These are phyloP conservation scores for Chrysomallon squamiferum DNA, from an alignment of 1,140 invertebrate genomes.

Conservation along the genomic window DNA sequence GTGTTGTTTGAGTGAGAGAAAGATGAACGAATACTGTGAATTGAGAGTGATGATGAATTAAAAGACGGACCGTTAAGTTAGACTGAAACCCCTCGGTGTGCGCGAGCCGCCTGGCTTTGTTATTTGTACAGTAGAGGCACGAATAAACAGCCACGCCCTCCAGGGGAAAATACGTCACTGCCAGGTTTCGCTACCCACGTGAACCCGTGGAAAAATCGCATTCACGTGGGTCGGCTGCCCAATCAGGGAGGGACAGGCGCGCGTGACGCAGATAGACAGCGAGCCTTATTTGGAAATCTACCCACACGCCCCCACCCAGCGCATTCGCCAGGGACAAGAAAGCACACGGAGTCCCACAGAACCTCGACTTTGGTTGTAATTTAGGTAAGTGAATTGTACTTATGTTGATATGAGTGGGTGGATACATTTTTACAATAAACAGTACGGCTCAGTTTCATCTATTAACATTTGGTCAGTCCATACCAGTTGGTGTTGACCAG, in stretches of 20 bases:
- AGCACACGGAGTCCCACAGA: not conserved
- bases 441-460: too few species aligned
- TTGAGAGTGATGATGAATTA: not conserved
- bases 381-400: too few species aligned
- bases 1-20: not conserved
- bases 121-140: conserved; percentile 17
- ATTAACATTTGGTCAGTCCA: too few species aligned
- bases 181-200: conserved; percentile 35
- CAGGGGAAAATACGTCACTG: conserved; percentile 38
- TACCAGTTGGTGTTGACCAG: too few species aligned
- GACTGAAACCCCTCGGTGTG: not conserved
- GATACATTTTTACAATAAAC: too few species aligned
- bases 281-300: conserved; percentile 43
- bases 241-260: conserved; percentile 40
- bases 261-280: conserved; percentile 26
- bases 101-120: conserved; percentile 5
- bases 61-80: conserved; percentile 1
- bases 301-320: conserved; percentile 37
- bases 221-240: conserved; percentile 46
- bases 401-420: too few species aligned
- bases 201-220: conserved; percentile 21
- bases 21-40: not conserved
- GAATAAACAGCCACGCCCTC: conserved; percentile 33
- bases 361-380: not conserved
- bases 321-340: conserved; percentile 36